Evolutionary conservation across 2,113 vertebrate species (phyloP), one percentile per base, ranked within the genome.

Genomic region (Seriola quinqueradiata): DNA sequence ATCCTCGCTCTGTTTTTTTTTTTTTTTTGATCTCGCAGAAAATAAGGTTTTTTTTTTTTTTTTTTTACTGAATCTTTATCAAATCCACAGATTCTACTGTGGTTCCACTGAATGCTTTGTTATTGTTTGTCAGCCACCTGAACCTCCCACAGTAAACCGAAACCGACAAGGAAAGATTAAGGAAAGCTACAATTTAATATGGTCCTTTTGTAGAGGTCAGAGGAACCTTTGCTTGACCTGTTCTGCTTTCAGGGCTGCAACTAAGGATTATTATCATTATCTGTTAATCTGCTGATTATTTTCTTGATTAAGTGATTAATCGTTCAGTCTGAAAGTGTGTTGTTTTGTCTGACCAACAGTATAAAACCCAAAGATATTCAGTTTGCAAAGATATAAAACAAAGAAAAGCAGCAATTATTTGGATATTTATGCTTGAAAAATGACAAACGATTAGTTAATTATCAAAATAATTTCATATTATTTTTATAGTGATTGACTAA

Each of bases 1-100:
- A 66, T 87, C 85, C 59, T 65, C 3, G 6, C 23, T 38, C 54
- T 78, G 16, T 55, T 81, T 79, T 63, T 78, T 25, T 25, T 25
- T 25, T 25, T 25, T 25, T 61, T 28, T 28, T 61, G 23, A 76
- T 80, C 8, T 13, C 0, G 19, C 28, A 68, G 16, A 70, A 78
- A 68, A 78, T 55, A 75, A 59, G 14, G 16, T 54, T 12, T 36
- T 64, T 79, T 63, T 28, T 28, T 28, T 28, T 28, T 28, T 28
- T 28, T 28, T 28, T 28, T 77, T 75, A 36, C 8, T 36, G 50
- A 89, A 59, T 74, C 73, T 81, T 54, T 11, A 58, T 78, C 46
- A 60, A 44, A 38, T 14, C n/a, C 19, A 60, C 42, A 58, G n/a
- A 58, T 69, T 72, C 13, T 59, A 11, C 44, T 14, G 19, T 5